A percentile compares a stretch with the other conserved stretches of the same genome.
Conservation (phyloP, 2,797 vertebrate species). For the Garrulus glandarius region DNA sequence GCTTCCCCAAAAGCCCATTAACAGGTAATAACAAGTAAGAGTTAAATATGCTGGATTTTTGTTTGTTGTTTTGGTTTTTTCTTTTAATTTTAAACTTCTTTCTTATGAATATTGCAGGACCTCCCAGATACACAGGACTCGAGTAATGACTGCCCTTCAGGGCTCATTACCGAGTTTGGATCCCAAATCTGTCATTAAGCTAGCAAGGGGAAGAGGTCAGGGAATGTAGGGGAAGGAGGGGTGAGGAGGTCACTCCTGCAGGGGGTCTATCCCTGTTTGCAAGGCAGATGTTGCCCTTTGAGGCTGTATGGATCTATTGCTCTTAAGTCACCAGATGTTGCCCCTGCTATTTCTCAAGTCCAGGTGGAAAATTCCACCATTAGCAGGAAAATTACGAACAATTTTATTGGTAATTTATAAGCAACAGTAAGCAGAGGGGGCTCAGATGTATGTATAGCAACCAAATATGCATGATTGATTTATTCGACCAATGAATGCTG, state of each 20-base stretch:
- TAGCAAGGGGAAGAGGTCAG: constrained; percentile 35
- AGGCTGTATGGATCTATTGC: background rate
- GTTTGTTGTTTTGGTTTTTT: no score
- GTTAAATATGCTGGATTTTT: background rate
- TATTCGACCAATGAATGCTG: background rate
- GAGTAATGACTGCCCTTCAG: constrained; percentile 21
- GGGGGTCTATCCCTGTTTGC: background rate
- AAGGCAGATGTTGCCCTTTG: constrained; percentile 41
- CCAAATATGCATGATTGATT: background rate
- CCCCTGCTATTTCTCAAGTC: background rate
- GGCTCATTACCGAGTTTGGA: constrained; percentile 17
- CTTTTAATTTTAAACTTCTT: background rate
- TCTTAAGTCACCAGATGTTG: constrained; percentile 35
- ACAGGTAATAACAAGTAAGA: background rate
- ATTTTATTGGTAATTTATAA: background rate
- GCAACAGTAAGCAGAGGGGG: background rate
- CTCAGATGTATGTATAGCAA: background rate
- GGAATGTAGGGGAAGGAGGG: background rate
- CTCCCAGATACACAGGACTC: background rate
- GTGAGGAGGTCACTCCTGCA: constrained; percentile 4
- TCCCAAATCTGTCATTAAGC: constrained; percentile 45
- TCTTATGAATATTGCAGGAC: background rate
- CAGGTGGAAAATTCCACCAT: constrained; percentile 32
- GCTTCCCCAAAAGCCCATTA: background rate
- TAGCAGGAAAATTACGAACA: background rate